Evolutionary conservation across 92 coral and sea anemone species (phyloP).

Genomic region (Porites cylindrica): DNA sequence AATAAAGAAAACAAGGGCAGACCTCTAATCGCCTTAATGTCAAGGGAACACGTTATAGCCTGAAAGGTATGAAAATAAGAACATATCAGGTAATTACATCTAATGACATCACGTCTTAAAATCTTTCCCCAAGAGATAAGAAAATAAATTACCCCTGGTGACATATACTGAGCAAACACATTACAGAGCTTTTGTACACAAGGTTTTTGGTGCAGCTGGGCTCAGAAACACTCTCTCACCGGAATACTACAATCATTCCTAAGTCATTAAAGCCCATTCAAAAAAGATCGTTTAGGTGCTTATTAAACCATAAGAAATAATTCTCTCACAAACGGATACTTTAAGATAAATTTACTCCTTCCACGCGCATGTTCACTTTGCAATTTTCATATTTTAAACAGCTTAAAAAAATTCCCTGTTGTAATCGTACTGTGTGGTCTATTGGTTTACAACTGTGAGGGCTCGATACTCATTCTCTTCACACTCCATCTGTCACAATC

Average conservation of each 20-base stretch:
- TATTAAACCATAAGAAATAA: conserved; percentile 28
- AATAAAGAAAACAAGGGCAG: conserved; percentile 51
- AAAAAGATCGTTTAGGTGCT: conserved; percentile 45
- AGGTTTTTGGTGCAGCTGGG: conserved; percentile 81
- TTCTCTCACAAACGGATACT: conserved; percentile 32
- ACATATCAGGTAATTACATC: conserved; percentile 84
- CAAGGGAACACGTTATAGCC: conserved; percentile 66
- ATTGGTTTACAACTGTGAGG: conserved; percentile 40
- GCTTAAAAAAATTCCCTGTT: conserved; percentile 3
- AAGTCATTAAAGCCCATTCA: conserved; percentile 40
- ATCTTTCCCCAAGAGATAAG: conserved; percentile 73
- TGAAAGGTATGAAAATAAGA: conserved; percentile 73
- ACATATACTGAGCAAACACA: conserved; percentile 97
- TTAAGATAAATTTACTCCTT: conserved; percentile 2
- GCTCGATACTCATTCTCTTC: conserved; percentile 38
- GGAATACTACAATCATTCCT: conserved; percentile 62
- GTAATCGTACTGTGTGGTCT: conserved; percentile 51
- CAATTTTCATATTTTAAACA: neutral
- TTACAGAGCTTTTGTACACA: conserved; percentile 81
- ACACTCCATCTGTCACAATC: conserved; percentile 49
- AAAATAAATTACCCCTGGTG: conserved; percentile 88
- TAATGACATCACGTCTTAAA: conserved; percentile 81
- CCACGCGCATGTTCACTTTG: neutral
- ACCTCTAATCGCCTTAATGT: conserved; percentile 56
- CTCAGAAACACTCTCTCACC: conserved; percentile 78